Conservation (phyloP, 2,888 invertebrate species). For the Zygaena filipendulae region DNA sequence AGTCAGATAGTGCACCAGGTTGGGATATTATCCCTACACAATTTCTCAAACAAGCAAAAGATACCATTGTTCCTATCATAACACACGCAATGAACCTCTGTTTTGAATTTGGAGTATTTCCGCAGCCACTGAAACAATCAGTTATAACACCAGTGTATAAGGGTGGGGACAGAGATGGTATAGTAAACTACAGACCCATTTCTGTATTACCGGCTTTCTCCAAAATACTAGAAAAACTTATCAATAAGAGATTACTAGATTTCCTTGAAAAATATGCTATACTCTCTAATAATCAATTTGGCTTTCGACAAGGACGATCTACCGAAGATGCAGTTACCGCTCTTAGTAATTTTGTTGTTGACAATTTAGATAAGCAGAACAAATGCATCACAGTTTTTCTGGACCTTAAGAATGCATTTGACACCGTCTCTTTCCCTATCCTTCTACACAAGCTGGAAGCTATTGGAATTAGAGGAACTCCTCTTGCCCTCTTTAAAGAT, state of each 20-base stretch:
- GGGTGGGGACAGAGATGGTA: constrained; percentile 7
- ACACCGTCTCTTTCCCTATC: too few species aligned
- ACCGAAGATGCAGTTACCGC: constrained; percentile 12
- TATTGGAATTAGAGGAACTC: neutral
- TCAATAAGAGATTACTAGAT: too few species aligned
- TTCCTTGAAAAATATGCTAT: constrained; percentile 7
- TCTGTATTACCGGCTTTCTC: constrained; percentile 12
- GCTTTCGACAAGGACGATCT: constrained; percentile 8
- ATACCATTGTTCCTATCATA: constrained; percentile 3
- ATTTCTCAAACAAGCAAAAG: constrained; percentile 4
- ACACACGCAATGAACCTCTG: constrained; percentile 7
- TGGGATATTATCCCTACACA: constrained; percentile 6
- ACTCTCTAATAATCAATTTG: constrained; percentile 8
- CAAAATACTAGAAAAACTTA: too few species aligned
- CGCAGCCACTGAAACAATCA: constrained; percentile 5
- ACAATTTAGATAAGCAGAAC: too few species aligned
- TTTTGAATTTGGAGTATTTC: constrained; percentile 10
- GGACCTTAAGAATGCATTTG: neutral
- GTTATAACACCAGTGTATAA: constrained; percentile 10
- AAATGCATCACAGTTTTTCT: neutral
- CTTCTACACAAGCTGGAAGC: constrained; percentile 1
- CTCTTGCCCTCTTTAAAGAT: neutral
- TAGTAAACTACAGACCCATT: constrained; percentile 14
- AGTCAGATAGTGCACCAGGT: constrained; percentile 4
- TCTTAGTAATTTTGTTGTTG: too few species aligned